Evolutionary conservation across 2,888 invertebrate species (phyloP), one percentile per base, ranked within the genome.

Genomic region (Anagyrus pseudococci): DNA sequence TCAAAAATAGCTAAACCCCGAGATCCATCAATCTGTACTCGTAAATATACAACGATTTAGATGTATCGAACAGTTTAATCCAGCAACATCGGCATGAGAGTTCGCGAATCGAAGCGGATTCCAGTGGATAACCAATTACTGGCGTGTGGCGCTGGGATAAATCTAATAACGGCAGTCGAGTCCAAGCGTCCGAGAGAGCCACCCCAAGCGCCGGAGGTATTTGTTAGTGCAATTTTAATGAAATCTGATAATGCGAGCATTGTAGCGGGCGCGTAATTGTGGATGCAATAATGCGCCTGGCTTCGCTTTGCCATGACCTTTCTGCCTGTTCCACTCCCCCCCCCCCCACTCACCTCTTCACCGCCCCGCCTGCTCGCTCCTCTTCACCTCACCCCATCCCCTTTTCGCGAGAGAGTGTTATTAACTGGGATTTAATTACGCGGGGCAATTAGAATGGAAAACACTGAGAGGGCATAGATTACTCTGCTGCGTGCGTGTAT

Each of bases 201-300:
- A 13, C n/a, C 19, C 4, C 3, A 13, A n/a, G 50, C 4, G n/a
- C 23, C 19, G 25, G 17, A 33, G 46, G 50, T n/a, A 61, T 58
- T 59, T 52, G 61, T 60, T 44, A n/a, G 26, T 50, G 64, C 58
- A 61, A 55, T 54, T 58, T 60, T 61, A 65, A 65, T 65, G 64
- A 65, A 65, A 65, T 61, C 61, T 58, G 61, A 65, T 65, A 65
- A 58, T 61, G 46, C 40, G 52, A 23, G 55, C 49, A 44, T 49
- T 44, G 19, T 8, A 44, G n/a, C n/a, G n/a, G n/a, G n/a, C 48
- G 46, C 20, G 20, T 57, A 60, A 53, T 64, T 49, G 52, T 49
- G 57, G 48, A 60, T 49, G 60, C 54, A 65, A 65, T 58, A 65
- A 65, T 61, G 61, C 44, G 46, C 50, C 48, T 22, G 46, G 10